Evolutionary conservation across 2,113 vertebrate genomes (phyloP).

Genomic region (Struthio camelus): DNA sequence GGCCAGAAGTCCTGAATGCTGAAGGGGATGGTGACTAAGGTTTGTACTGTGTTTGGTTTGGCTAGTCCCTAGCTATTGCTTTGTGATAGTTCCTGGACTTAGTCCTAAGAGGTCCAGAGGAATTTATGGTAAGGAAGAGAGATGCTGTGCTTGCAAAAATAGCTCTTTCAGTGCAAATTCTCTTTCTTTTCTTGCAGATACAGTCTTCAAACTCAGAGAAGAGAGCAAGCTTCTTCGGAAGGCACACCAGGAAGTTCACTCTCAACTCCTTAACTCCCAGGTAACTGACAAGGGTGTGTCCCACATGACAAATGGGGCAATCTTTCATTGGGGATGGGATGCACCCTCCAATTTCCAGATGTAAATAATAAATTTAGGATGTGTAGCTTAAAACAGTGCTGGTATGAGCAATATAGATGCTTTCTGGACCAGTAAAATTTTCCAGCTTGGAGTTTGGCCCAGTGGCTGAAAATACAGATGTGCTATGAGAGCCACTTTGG

Average conservation of each 20-base stretch:
- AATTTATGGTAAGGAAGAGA: background rate
- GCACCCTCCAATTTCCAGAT: background rate
- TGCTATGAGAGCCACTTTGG: background rate
- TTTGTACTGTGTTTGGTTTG: background rate
- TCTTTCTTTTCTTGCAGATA: conserved; percentile 56
- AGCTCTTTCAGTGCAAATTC: background rate
- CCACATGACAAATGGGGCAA: background rate
- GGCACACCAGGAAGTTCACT: conserved; percentile 73
- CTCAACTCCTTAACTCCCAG: conserved; percentile 72
- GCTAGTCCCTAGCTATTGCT: background rate
- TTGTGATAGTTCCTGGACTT: background rate
- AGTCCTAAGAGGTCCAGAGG: background rate
- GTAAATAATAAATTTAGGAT: background rate
- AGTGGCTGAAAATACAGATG: background rate
- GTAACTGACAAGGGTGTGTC: background rate
- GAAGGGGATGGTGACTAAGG: background rate
- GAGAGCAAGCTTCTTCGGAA: conserved; percentile 75
- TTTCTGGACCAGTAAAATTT: background rate
- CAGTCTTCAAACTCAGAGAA: conserved; percentile 66
- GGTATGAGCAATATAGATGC: background rate
- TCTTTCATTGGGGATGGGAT: background rate
- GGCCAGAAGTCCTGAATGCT: background rate
- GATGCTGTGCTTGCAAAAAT: accelerated
- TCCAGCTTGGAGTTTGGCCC: background rate
- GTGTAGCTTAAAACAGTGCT: background rate